Evolutionary conservation across 92 coral and sea anemone species (phyloP).

Genomic region (Actinostola sp.): DNA sequence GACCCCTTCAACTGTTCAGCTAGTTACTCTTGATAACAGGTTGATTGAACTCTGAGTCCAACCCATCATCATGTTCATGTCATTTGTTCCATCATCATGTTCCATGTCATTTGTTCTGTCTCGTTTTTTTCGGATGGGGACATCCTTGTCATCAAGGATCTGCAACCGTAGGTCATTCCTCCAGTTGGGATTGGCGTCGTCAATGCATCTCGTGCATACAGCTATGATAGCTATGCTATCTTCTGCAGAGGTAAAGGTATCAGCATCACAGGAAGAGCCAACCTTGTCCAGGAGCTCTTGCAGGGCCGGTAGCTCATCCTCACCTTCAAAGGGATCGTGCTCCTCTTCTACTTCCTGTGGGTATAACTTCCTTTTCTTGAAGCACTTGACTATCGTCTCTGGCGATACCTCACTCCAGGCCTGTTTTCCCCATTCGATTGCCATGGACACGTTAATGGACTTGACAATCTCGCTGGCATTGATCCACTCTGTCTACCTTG

Average conservation of each 20-base stretch:
- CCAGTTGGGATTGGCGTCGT: slow-evolving; percentile 61
- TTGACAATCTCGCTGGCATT: slow-evolving; percentile 56
- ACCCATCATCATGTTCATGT: slow-evolving; percentile 31
- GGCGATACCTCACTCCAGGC: slow-evolving; percentile 66
- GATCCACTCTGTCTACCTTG: slow-evolving; percentile 45
- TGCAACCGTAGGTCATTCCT: slow-evolving; percentile 50
- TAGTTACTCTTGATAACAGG: slow-evolving; percentile 52
- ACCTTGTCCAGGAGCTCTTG: slow-evolving; percentile 67
- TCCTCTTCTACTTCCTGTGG: slow-evolving; percentile 56
- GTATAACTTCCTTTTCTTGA: slow-evolving; percentile 52
- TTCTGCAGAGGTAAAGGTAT: slow-evolving; percentile 39
- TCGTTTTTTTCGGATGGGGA: no score
- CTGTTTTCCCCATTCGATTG: slow-evolving; percentile 61
- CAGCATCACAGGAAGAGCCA: slow-evolving; percentile 58
- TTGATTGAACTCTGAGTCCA: slow-evolving; percentile 53
- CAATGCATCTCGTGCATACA: slow-evolving; percentile 55
- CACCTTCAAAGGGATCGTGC: slow-evolving; percentile 65
- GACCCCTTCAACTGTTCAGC: slow-evolving; percentile 45
- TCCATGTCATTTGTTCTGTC: slow-evolving; percentile 15
- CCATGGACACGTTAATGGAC: slow-evolving; percentile 51
- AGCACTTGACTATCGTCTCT: slow-evolving; percentile 63
- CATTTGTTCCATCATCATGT: slow-evolving; percentile 12
- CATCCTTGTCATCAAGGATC: slow-evolving; percentile 34
- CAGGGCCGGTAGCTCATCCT: slow-evolving; percentile 61
- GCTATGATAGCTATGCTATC: slow-evolving; percentile 43